These are phyloP conservation scores for Oscheius onirici DNA, from an alignment of 2,888 invertebrate genomes.

Conservation along the genomic window DNA sequence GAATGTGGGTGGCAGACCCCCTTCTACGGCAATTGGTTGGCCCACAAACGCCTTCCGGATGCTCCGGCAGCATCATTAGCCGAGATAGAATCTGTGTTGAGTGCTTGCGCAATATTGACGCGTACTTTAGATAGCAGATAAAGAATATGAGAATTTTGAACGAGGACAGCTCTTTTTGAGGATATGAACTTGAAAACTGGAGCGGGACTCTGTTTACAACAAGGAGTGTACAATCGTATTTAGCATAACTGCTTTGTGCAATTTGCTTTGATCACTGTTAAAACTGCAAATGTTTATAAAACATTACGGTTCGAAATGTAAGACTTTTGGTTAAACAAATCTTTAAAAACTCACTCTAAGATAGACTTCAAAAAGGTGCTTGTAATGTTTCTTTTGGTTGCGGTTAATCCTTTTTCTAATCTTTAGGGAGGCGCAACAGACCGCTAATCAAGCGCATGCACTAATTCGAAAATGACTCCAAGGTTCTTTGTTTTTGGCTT, in stretches of 20 bases:
- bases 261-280: too few species aligned
- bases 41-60: conserved; percentile 28
- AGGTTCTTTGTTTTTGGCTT: conserved; percentile 24
- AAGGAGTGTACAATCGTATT: too few species aligned
- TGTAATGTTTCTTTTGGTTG: too few species aligned
- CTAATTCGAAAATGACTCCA: conserved; percentile 30
- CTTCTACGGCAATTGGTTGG: conserved; percentile 25
- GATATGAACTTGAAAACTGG: too few species aligned
- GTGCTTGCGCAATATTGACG: conserved; percentile 33
- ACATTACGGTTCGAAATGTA: too few species aligned
- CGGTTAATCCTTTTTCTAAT: neutral
- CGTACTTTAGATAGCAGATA: conserved; percentile 31
- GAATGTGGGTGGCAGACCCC: neutral
- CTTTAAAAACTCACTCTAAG: too few species aligned
- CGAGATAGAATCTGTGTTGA: conserved; percentile 29
- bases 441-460: conserved; percentile 20
- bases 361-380: too few species aligned
- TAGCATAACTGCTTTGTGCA: too few species aligned
- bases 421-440: conserved; percentile 4
- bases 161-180: neutral
- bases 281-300: too few species aligned
- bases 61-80: conserved; percentile 30
- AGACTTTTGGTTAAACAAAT: too few species aligned
- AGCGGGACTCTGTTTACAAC: too few species aligned
- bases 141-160: conserved; percentile 29